phyloP scores from a whole-genome alignment of 2,113 vertebrate genomes.

The Proterorhinus semilunaris region DNA sequence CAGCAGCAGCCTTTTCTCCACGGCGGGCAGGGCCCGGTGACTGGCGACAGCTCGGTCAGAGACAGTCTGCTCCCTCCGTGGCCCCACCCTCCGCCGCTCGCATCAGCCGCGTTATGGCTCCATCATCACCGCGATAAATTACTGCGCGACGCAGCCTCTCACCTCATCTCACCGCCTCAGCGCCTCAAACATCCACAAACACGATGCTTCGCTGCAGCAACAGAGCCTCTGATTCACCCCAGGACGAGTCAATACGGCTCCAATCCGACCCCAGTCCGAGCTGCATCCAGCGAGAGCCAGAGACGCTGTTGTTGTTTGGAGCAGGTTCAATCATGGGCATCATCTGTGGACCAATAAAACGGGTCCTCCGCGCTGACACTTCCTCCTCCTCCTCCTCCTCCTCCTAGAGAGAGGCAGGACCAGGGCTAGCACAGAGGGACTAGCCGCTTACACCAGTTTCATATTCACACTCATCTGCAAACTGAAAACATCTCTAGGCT shows the following conservation, averaged over 20 bases:
- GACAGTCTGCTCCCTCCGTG: constrained; percentile 13
- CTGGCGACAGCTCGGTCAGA: constrained; percentile 7
- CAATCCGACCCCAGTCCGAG: background rate
- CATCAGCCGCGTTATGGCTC: constrained; percentile 15
- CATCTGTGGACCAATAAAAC: constrained; percentile 13
- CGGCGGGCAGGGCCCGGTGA: constrained; percentile 6
- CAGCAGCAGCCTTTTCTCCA: constrained; percentile 9
- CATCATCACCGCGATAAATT: constrained; percentile 14
- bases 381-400: constrained; percentile 11
- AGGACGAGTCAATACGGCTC: background rate
- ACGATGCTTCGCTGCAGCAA: background rate
- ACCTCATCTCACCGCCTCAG: constrained; percentile 12
- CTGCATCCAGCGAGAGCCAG: background rate
- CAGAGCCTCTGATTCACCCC: constrained; percentile 6
- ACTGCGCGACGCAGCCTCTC: constrained; percentile 10
- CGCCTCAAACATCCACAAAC: constrained; percentile 3
- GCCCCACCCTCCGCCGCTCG: constrained; percentile 12
- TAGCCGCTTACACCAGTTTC: background rate
- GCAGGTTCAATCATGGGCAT: constrained; percentile 10
- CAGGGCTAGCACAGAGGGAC: background rate
- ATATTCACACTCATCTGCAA: background rate
- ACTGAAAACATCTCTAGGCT: background rate
- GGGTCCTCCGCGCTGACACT: constrained; percentile 2
- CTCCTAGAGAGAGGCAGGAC: background rate
- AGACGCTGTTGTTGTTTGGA: constrained; percentile 13